Percentiles rank a stretch among this genome's conserved stretches.
phyloP scores from a whole-genome alignment of 2,888 invertebrate genomes.

The Arge pagana region DNA sequence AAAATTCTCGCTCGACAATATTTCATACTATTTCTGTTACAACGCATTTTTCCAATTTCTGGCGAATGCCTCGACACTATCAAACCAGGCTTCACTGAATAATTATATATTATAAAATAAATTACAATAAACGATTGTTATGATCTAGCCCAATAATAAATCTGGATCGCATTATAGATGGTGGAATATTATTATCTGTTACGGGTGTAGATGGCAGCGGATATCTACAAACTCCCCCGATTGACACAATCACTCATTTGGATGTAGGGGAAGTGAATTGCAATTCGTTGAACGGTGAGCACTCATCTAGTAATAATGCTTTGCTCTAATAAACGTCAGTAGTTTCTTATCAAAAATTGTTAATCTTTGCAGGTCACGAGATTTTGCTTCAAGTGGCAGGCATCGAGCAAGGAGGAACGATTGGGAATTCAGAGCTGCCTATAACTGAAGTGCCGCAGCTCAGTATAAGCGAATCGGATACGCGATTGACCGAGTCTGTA shows the following conservation, averaged over 20 bases:
- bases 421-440: conserved; percentile 21
- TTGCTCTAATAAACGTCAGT: too few species aligned
- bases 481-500: conserved; percentile 34
- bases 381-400: conserved; percentile 28
- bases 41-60: background rate
- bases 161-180: conserved; percentile 4
- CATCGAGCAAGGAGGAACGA: conserved; percentile 20
- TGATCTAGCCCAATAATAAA: background rate
- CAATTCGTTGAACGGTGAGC: conserved; percentile 24
- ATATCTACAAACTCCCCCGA: conserved; percentile 17
- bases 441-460: conserved; percentile 34
- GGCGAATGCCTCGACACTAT: background rate
- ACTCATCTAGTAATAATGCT: too few species aligned
- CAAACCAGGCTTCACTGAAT: background rate
- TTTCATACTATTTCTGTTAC: background rate
- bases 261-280: conserved; percentile 12
- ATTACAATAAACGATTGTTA: background rate
- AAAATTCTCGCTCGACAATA: too few species aligned
- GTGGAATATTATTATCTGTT: conserved; percentile 10
- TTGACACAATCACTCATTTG: background rate
- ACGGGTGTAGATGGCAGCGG: conserved; percentile 13
- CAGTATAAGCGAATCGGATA: conserved; percentile 34
- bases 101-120: too few species aligned
- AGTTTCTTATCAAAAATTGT: too few species aligned
- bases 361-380: conserved; percentile 22